Evolutionary conservation across 2,888 invertebrate species (phyloP), one percentile per base, ranked within the genome.

Genomic region (Conchocele bisecta): DNA sequence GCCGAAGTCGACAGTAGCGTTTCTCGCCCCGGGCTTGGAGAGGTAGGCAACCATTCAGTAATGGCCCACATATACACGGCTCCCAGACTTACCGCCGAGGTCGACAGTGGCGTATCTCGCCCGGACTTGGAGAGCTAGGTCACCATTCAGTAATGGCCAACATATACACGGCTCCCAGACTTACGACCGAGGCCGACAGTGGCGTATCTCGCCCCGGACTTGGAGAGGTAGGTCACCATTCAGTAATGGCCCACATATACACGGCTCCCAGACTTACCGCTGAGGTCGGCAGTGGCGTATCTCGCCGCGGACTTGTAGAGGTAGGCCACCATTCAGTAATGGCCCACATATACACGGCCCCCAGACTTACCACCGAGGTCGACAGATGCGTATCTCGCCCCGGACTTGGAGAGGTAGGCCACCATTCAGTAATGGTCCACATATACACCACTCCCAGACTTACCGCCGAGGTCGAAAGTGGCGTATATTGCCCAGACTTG

Each of bases 161-260:
- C n/a, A n/a, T n/a, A n/a, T n/a, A n/a, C n/a, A n/a, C n/a, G n/a
- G n/a, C n/a, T n/a, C n/a, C n/a, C n/a, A 6, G n/a, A 6, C 59
- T 29, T 54, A 72, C 76, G 72, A 29, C 76, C 76, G 13, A 76
- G 29, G 35, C 73, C 72, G 13, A 73, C 76, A 2, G 73, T 44
- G 17, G 57, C 69, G 31, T 73, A 76, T 54, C 64, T 72, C 3
- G 69, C 50, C 0, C 76, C 76, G 15, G 76, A 72, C 35, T 76
- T 76, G 20, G 54, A 44, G 28, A 76, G 42, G 2, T 72, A 73
- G 13, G 73, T 28, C 42, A n/a, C n/a, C n/a, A n/a, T n/a, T n/a
- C n/a, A n/a, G n/a, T n/a, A n/a, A n/a, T n/a, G n/a, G n/a, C n/a
- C n/a, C n/a, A n/a, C n/a, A n/a, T n/a, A n/a, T n/a, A n/a, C n/a